These are phyloP conservation scores for Henricia sp. DNA, from an alignment of 53 echinoderm and acorn worm species.

Conservation along the genomic window DNA sequence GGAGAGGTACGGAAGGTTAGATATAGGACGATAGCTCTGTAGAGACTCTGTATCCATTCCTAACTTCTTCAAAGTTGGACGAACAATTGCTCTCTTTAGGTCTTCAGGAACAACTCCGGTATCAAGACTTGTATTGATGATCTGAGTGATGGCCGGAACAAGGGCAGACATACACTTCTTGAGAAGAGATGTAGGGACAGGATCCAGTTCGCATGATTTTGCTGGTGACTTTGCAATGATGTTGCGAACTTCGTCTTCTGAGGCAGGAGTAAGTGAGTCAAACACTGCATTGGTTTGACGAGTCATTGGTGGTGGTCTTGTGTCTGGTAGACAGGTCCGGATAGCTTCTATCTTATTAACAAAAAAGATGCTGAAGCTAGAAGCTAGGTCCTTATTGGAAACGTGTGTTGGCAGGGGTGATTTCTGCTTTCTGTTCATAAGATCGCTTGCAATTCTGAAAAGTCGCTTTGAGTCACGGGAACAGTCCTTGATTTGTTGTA, in stretches of 20 bases:
- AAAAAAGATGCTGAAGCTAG: too few species aligned
- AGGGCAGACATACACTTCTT: constrained; percentile 18
- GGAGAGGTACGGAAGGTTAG: too few species aligned
- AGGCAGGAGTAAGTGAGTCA: constrained; percentile 35
- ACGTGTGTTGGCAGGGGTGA: too few species aligned
- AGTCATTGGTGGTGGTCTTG: too few species aligned
- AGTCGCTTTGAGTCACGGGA: constrained; percentile 10
- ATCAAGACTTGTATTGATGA: constrained; percentile 25
- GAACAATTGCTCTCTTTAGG: constrained; percentile 25
- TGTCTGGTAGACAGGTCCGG: too few species aligned
- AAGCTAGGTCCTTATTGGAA: too few species aligned
- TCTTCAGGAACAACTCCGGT: constrained; percentile 33
- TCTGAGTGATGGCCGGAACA: background rate
- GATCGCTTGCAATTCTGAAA: constrained; percentile 35
- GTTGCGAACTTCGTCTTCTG: constrained; percentile 3
- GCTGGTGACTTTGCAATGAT: constrained; percentile 24
- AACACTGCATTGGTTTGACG: too few species aligned
- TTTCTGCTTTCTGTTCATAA: too few species aligned
- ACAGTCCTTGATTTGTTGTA: too few species aligned
- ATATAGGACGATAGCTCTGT: constrained; percentile 43
- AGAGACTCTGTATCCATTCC: too few species aligned
- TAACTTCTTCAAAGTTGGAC: constrained; percentile 34
- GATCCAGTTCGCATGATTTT: constrained; percentile 37
- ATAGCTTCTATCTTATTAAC: too few species aligned
- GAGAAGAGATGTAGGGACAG: constrained; percentile 18